These are phyloP conservation scores for Phaedon cochleariae DNA, from an alignment of 2,888 invertebrate genomes.

Conservation along the genomic window DNA sequence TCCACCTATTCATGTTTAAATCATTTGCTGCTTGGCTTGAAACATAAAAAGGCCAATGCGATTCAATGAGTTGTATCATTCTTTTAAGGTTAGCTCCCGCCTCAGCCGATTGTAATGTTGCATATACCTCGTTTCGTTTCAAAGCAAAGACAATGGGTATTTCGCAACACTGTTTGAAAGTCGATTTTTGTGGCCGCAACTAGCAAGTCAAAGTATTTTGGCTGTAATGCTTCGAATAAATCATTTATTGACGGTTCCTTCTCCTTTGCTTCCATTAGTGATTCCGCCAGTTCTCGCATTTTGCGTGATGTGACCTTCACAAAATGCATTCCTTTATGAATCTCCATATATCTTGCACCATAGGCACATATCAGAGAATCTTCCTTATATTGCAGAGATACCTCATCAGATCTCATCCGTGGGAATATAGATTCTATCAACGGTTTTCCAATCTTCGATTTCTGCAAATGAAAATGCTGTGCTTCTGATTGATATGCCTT, in stretches of 20 bases:
- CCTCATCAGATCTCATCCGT: slow-evolving; percentile 27
- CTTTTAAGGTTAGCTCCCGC: slow-evolving; percentile 42
- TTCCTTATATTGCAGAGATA: slow-evolving; percentile 26
- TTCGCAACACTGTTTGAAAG: slow-evolving; percentile 8
- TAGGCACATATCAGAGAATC: slow-evolving; percentile 29
- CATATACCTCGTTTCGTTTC: slow-evolving; percentile 22
- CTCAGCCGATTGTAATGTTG: slow-evolving; percentile 17
- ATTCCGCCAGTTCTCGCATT: not conserved
- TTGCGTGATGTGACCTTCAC: slow-evolving; percentile 20
- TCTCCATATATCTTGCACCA: slow-evolving; percentile 31
- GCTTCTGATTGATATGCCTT: too few species aligned
- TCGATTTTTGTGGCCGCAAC: not conserved
- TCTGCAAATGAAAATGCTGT: too few species aligned
- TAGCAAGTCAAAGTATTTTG: slow-evolving; percentile 7
- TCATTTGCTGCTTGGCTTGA: slow-evolving; percentile 28
- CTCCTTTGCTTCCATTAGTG: not conserved
- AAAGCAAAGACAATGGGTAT: slow-evolving; percentile 32
- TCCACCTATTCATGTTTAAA: slow-evolving; percentile 33
- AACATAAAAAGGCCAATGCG: slow-evolving; percentile 31
- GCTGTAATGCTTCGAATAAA: slow-evolving; percentile 9
- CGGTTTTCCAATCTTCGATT: too few species aligned
- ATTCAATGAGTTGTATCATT: slow-evolving; percentile 37
- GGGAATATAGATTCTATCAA: slow-evolving; percentile 25
- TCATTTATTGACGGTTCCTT: not conserved
- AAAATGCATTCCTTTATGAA: slow-evolving; percentile 28